These are phyloP conservation scores for Eonycteris spelaea DNA, from an alignment of 2,113 vertebrate genomes.

Conservation along the genomic window DNA sequence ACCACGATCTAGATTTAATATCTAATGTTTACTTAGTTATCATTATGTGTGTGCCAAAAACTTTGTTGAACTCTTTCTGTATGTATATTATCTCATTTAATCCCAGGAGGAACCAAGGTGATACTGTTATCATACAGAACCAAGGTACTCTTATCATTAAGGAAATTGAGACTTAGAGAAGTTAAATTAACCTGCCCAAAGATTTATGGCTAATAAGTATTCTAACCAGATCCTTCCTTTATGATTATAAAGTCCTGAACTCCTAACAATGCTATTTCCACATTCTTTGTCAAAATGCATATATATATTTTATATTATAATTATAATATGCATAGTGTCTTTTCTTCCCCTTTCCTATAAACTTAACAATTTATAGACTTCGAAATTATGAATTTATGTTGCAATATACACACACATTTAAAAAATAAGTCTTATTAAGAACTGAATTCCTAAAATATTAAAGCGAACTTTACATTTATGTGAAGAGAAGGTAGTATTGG, in stretches of 20 bases:
- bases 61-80: not conserved
- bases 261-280: too few relatives aligned
- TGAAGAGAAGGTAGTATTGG: not conserved
- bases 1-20: not conserved
- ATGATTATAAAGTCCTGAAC: too few relatives aligned
- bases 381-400: not conserved
- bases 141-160: not conserved
- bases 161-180: not conserved
- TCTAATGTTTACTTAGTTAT: not conserved
- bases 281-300: too few relatives aligned
- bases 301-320: too few relatives aligned
- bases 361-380: too few relatives aligned
- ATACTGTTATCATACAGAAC: too few relatives aligned
- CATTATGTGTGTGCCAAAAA: not conserved
- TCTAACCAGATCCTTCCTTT: too few relatives aligned
- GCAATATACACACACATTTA: not conserved
- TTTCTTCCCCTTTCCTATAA: too few relatives aligned
- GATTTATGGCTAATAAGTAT: too few relatives aligned
- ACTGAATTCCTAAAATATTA: conserved; percentile 24
- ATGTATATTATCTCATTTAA: conserved; percentile 28
- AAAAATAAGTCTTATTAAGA: not conserved
- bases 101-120: not conserved
- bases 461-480: not conserved
- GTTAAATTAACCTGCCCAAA: too few relatives aligned
- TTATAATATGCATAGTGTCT: too few relatives aligned